Percentiles rank a stretch among this genome's conserved stretches.
Evolutionary conservation across 1,140 invertebrate species (phyloP).

Genomic region (Thrips palmi): DNA sequence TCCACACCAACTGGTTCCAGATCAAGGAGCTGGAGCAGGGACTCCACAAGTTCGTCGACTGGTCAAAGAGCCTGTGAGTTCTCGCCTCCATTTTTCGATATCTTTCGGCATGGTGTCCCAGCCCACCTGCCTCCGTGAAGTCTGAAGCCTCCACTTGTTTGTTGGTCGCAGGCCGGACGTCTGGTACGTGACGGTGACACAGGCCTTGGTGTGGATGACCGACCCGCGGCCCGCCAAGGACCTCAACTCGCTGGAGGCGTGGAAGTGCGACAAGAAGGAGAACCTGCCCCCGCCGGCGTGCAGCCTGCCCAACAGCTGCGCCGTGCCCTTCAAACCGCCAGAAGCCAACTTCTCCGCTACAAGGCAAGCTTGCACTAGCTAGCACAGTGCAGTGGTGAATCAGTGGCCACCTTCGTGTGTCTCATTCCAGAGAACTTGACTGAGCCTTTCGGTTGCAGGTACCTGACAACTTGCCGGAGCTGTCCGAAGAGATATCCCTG

Average conservation of each 20-base stretch:
- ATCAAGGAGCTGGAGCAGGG: slow-evolving; percentile 69
- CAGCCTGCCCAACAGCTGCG: slow-evolving; percentile 68
- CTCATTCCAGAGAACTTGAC: no score
- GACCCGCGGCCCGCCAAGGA: slow-evolving; percentile 55
- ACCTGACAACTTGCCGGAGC: slow-evolving; percentile 71
- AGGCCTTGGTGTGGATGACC: slow-evolving; percentile 78
- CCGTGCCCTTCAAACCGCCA: slow-evolving; percentile 54
- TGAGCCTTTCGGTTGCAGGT: slow-evolving; percentile 30
- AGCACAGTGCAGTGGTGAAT: slow-evolving; percentile 1
- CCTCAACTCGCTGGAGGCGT: slow-evolving; percentile 54
- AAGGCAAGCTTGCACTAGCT: slow-evolving; percentile 24
- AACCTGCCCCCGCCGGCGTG: slow-evolving; percentile 51
- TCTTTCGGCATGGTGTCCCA: not conserved
- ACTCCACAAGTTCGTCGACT: slow-evolving; percentile 71
- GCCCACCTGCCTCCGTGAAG: not conserved
- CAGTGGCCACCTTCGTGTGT: slow-evolving; percentile 3
- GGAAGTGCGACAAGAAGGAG: slow-evolving; percentile 59
- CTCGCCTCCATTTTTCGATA: not conserved
- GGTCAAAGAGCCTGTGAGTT: slow-evolving; percentile 55
- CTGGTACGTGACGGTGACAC: slow-evolving; percentile 78
- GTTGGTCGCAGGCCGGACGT: slow-evolving; percentile 52
- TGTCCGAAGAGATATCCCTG: slow-evolving; percentile 77
- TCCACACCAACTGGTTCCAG: slow-evolving; percentile 91
- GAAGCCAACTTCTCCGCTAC: slow-evolving; percentile 58
- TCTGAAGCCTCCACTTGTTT: no score